These are phyloP conservation scores for Physocephala rufipes DNA, from an alignment of 2,888 invertebrate species.

Conservation along the genomic window DNA sequence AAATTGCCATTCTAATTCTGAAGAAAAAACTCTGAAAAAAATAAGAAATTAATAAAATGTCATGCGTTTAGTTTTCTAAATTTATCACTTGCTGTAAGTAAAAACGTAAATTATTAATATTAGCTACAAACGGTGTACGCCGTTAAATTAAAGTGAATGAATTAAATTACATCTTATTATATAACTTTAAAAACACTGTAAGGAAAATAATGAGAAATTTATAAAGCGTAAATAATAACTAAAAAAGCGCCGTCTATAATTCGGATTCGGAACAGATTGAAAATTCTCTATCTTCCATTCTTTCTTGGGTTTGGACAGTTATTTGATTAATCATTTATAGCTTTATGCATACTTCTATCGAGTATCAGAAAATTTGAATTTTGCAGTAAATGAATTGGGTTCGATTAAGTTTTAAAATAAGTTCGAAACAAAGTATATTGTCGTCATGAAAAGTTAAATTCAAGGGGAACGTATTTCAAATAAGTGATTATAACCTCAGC, in stretches of 20 bases:
- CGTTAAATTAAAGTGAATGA: conserved; percentile 26
- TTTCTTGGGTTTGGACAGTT: too few relatives aligned
- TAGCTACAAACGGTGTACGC: conserved; percentile 35
- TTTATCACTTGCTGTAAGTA: conserved; percentile 44
- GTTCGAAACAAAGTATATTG: too few relatives aligned
- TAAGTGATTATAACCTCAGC: too few relatives aligned
- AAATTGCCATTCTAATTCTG: conserved; percentile 8
- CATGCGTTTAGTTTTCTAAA: conserved; percentile 39
- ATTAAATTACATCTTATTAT: conserved; percentile 38
- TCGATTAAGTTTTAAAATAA: too few relatives aligned
- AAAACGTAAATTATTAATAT: conserved; percentile 35
- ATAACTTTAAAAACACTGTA: conserved; percentile 44
- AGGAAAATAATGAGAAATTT: conserved; percentile 54
- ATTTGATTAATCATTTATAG: too few relatives aligned
- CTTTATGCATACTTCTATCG: too few relatives aligned
- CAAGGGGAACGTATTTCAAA: too few relatives aligned
- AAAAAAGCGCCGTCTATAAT: conserved; percentile 27
- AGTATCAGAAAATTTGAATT: too few relatives aligned
- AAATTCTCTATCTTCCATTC: too few relatives aligned
- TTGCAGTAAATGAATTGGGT: too few relatives aligned
- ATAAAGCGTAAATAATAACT: conserved; percentile 55
- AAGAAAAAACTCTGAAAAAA: conserved; percentile 16
- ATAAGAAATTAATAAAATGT: conserved; percentile 32
- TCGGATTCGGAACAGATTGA: too few relatives aligned
- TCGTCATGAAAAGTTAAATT: too few relatives aligned